A percentile compares a stretch with the other conserved stretches of the same genome.
Evolutionary conservation across 2,888 invertebrate genomes (phyloP).

Genomic region (Apamea epomidion): DNA sequence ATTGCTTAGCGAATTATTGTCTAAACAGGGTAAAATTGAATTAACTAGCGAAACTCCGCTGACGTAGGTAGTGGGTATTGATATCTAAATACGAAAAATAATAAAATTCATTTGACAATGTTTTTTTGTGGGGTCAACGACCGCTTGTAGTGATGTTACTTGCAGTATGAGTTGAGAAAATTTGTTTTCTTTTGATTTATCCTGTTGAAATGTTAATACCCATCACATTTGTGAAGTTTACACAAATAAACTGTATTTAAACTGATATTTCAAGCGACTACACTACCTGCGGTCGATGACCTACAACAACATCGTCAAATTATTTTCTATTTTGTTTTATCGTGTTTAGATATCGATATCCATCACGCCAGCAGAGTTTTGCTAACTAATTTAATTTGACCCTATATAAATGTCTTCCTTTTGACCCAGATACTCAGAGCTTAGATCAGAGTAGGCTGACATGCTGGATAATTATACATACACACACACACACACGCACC

Average conservation of each 20-base stretch:
- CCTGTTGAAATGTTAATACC: background rate
- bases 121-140: background rate
- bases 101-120: background rate
- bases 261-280: background rate
- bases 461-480: too few species aligned
- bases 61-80: background rate
- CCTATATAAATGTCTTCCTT: too few species aligned
- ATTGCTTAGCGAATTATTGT: background rate
- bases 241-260: background rate
- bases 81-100: background rate
- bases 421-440: too few species aligned
- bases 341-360: background rate
- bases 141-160: background rate
- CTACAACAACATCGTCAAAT: background rate
- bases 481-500: too few species aligned
- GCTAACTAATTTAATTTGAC: too few species aligned
- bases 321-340: background rate
- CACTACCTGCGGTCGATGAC: background rate
- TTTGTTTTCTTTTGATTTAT: background rate
- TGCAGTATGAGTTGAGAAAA: background rate
- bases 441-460: too few species aligned
- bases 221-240: background rate
- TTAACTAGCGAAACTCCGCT: background rate
- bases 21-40: background rate
- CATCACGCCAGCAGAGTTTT: background rate